Base-by-base conservation (phyloP, 2,113 vertebrate genomes). In the Protobothrops flavoviridis region DNA sequence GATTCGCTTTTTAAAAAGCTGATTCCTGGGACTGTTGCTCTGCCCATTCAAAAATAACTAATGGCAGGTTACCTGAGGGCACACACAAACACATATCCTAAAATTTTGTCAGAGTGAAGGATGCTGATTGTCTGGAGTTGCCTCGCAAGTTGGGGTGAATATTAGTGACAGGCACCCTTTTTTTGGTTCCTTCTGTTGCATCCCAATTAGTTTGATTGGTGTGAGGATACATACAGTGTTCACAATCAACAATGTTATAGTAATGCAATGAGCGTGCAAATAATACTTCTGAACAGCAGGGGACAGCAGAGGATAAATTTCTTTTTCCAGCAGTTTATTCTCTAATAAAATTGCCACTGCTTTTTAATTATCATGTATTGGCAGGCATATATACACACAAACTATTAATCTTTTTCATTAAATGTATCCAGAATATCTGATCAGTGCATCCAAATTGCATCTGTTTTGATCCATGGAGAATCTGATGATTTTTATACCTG, bases 241-340 rank as follows among this genome's bases (percentile, higher is more conserved):
- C 3, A n/a, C 20, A 8, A 4, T 20, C 81, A 64, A n/a, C 55
- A 64, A 86, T 11, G 17, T 29, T 9, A 24, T 2, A 57, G 5
- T 39, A 59, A 24, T 43, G 29, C 20, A 23, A 87, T 4, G 81
- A 57, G 21, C 3, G 3, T 88, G 61, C 29, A 93, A 29, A 29
- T 91, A 45, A 23, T 50, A 17, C 55, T 59, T 24, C 56, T 23
- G 21, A 88, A 87, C 95, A 92, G 33, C 92, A 95, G 96, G 48
- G 95, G 95, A 95, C 95, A 94, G 94, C 94, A 96, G 90, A 95
- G 91, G 39, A 94, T 90, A 91, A 59, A 15, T 17, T 4, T 33
- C 21, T 20, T n/a, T 20, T 24, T 4, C 2, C n/a, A 15, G 26
- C 17, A 17, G 53, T 23, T 50, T 57, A 43, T 39, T 90, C 33